Evolutionary conservation across 2,797 vertebrate genomes (phyloP), one percentile per base, ranked within the genome.

Genomic region (Sebastes kiyomatsui): DNA sequence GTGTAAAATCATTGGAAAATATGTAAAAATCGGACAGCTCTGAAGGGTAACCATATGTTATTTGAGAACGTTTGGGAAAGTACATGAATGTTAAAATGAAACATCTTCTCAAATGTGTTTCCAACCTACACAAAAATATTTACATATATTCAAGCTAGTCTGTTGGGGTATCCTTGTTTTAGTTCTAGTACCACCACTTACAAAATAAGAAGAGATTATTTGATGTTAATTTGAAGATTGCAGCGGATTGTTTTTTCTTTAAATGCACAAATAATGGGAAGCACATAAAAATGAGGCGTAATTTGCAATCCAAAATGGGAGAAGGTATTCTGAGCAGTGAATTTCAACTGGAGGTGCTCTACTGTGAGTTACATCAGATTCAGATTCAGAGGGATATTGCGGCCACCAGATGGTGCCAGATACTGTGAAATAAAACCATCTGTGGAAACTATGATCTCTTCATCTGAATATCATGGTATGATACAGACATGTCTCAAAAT

Each of bases 321-420:
- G 3, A 23, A 16, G 8, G 1, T 46, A 33, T 68, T 18, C 12
- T 23, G 16, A 25, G 18, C 32, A 32, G 14, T 11, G 16, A 59
- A 32, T 66, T 33, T 32, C 14, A 22, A 22, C 14, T 59, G 7
- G n/a, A 27, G 20, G 27, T 20, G 33, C 28, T 55, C 13, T 2
- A 33, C n/a, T 32, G 22, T n/a, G 18, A 20, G 20, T 32, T 5
- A 61, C n/a, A 33, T 30, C 11, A 67, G 20, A 20, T 66, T 79
- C 10, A 33, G 7, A 23, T 27, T 25, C 55, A 77, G 68, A 42
- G 16, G 3, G 58, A 60, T 9, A 18, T 6, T 30, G 1, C 18
- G 5, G 23, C 92, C 95, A 95, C 87, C 73, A 95, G 96, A 88
- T 92, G 95, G 95, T 22, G 92, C 81, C 64, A 94, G 68, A 92